These are phyloP conservation scores for Aphodius sticticus DNA, from an alignment of 2,888 invertebrate species.

Conservation along the genomic window DNA sequence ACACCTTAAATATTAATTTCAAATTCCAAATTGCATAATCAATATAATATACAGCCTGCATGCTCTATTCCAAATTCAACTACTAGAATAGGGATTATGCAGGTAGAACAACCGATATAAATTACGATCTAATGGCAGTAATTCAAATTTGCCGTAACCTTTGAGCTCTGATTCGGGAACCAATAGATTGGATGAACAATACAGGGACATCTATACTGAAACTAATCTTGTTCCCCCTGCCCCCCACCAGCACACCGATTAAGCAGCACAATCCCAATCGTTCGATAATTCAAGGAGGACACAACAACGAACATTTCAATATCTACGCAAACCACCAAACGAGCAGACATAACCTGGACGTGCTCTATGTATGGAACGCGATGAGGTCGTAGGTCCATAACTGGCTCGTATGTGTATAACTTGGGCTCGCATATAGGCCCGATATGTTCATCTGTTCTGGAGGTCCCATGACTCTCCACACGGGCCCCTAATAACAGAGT, in stretches of 20 bases:
- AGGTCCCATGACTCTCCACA: constrained; percentile 42
- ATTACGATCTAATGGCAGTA: background rate
- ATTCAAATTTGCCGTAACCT: background rate
- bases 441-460: constrained; percentile 10
- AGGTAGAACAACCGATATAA: background rate
- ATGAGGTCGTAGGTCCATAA: background rate
- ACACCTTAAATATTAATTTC: too few species aligned
- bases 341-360: background rate
- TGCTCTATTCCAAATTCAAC: too few species aligned
- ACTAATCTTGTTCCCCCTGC: constrained; percentile 8
- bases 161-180: background rate
- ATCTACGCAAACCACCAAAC: constrained; percentile 4
- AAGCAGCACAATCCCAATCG: constrained; percentile 17
- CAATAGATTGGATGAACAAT: background rate
- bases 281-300: constrained; percentile 24
- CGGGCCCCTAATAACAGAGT: constrained; percentile 49
- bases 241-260: constrained; percentile 12
- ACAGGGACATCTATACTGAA: background rate
- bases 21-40: too few species aligned
- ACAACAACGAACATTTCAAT: constrained; percentile 12
- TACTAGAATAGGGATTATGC: too few species aligned
- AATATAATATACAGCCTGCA: too few species aligned
- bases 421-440: background rate
- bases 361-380: background rate
- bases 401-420: background rate